A percentile compares a stretch with the other conserved stretches of the same genome.
Conservation (phyloP, 2,888 invertebrate species). For the Tridacna gigas region DNA sequence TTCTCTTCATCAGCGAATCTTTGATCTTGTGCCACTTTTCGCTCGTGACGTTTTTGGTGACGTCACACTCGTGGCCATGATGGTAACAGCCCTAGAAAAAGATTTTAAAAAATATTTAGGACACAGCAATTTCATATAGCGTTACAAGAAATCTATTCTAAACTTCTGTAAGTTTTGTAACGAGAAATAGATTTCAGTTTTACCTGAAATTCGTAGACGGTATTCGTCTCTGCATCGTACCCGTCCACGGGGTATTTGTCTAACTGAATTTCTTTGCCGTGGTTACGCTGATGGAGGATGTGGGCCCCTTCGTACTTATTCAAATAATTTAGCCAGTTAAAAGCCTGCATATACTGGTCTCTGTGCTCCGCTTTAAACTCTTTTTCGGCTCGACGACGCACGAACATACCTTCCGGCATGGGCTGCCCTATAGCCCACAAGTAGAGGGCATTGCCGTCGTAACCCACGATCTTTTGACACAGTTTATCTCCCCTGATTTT, state of each 20-base stretch:
- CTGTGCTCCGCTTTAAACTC: constrained; percentile 49
- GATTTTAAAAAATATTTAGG: background rate
- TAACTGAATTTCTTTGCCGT: constrained; percentile 33
- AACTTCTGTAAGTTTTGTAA: constrained; percentile 4
- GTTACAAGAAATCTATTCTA: constrained; percentile 1
- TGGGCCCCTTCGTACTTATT: constrained; percentile 24
- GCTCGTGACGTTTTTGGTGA: constrained; percentile 33
- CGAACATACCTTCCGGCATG: constrained; percentile 49
- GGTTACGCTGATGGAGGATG: constrained; percentile 49
- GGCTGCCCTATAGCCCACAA: constrained; percentile 43
- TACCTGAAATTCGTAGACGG: constrained; percentile 45
- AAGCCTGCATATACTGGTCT: constrained; percentile 36
- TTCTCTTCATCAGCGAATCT: constrained; percentile 21
- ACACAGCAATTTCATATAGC: too few species aligned
- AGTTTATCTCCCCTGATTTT: constrained; percentile 32
- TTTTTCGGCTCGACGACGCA: constrained; percentile 38
- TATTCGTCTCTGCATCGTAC: constrained; percentile 15
- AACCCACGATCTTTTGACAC: constrained; percentile 45
- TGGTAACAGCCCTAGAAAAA: constrained; percentile 43
- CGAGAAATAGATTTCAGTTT: background rate
- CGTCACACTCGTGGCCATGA: constrained; percentile 42
- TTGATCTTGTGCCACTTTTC: constrained; percentile 34
- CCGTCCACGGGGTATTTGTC: constrained; percentile 42
- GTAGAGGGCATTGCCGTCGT: constrained; percentile 55
- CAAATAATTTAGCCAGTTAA: constrained; percentile 50